These are phyloP conservation scores for Diplolepis rosae DNA, from an alignment of 2,888 invertebrate species.

Conservation along the genomic window DNA sequence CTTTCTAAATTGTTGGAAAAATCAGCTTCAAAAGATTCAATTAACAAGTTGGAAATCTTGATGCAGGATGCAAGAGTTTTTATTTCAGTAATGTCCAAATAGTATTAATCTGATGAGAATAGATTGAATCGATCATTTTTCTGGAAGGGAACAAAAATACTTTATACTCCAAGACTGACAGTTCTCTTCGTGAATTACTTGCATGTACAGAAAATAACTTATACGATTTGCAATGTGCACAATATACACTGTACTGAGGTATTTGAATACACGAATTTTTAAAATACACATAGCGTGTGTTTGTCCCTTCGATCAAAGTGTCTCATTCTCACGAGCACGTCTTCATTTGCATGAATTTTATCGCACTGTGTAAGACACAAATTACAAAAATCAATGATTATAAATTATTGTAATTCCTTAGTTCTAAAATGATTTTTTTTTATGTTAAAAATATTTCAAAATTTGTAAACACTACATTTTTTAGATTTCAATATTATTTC, in stretches of 20 bases:
- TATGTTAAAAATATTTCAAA: not conserved
- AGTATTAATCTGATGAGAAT: too few species aligned
- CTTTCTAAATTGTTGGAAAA: not conserved
- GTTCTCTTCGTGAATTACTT: constrained; percentile 1
- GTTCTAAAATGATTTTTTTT: not conserved
- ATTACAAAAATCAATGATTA: constrained; percentile 3
- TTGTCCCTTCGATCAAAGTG: not conserved
- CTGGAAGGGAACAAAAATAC: not conserved
- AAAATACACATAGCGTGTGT: not conserved
- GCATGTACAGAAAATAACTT: constrained; percentile 3
- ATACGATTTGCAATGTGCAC: not conserved
- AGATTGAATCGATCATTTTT: constrained; percentile 1
- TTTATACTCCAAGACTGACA: not conserved
- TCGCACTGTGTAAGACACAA: not conserved
- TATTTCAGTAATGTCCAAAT: too few species aligned
- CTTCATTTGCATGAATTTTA: not conserved
- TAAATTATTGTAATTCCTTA: too few species aligned
- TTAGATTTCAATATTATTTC: too few species aligned
- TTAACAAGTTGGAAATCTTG: not conserved
- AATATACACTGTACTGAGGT: not conserved
- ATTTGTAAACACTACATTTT: too few species aligned
- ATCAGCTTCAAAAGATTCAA: too few species aligned
- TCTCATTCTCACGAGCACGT: not conserved
- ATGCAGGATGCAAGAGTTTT: too few species aligned
- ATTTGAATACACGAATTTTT: constrained; percentile 11